Evolutionary conservation across 1,140 invertebrate genomes (phyloP).

Genomic region (Pristionchus pacificus): DNA sequence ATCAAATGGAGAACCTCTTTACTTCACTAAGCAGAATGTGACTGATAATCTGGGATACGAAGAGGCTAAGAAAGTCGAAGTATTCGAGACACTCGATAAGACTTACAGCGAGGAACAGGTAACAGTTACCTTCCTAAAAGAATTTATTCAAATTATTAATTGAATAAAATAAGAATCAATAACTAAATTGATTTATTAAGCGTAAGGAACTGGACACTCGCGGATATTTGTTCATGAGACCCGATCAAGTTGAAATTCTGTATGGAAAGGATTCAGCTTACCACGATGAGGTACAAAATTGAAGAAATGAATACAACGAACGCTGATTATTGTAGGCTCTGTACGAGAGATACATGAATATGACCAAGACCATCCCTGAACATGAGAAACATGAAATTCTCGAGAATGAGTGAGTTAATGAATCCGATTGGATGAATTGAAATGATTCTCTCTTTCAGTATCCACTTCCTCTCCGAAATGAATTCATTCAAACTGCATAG

Average conservation of each 20-base stretch:
- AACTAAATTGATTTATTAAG: conserved; percentile 16
- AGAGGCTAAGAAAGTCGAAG: conserved; percentile 45
- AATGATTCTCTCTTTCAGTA: conserved; percentile 12
- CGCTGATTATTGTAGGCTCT: too few species aligned
- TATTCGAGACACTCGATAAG: conserved; percentile 38
- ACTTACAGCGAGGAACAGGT: conserved; percentile 45
- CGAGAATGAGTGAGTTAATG: conserved; percentile 28
- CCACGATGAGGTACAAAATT: conserved; percentile 28
- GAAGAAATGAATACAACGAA: too few species aligned
- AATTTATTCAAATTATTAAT: too few species aligned
- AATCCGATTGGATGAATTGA: not conserved
- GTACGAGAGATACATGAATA: conserved; percentile 18
- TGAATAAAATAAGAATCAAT: not conserved
- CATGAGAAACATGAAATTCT: conserved; percentile 21
- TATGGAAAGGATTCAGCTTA: conserved; percentile 51
- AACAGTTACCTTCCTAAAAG: too few species aligned
- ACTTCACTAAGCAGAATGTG: conserved; percentile 53
- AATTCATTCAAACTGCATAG: conserved; percentile 39
- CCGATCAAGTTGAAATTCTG: conserved; percentile 42
- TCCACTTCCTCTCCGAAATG: conserved; percentile 30
- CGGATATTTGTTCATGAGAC: conserved; percentile 43
- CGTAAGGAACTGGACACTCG: conserved; percentile 44
- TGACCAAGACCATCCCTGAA: conserved; percentile 23
- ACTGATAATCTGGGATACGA: conserved; percentile 44
- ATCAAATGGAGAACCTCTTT: conserved; percentile 44